phyloP scores from a whole-genome alignment of 2,113 vertebrate species.

The Leptobrachium leishanense region DNA sequence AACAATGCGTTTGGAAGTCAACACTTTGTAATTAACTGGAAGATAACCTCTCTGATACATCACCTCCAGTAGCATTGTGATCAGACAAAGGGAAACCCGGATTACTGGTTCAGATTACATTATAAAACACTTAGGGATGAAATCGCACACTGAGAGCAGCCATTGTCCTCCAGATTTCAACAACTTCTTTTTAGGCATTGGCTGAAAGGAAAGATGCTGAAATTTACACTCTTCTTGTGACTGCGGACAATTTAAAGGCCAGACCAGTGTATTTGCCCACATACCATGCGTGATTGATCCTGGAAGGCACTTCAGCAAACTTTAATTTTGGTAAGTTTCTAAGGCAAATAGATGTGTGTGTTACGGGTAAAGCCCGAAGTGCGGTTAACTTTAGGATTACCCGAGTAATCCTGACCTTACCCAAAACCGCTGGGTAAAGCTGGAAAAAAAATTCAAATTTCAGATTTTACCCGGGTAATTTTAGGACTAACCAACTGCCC shows the following conservation, averaged over 20 bases:
- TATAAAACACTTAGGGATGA: slow-evolving; percentile 45
- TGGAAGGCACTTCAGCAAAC: not conserved
- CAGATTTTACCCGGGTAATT: too few relatives aligned
- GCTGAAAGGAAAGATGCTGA: slow-evolving; percentile 35
- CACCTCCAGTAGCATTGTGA: slow-evolving; percentile 35
- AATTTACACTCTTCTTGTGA: slow-evolving; percentile 30
- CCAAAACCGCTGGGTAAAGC: too few relatives aligned
- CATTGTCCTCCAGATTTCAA: slow-evolving; percentile 39
- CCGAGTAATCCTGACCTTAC: too few relatives aligned
- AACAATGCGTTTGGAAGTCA: slow-evolving; percentile 35
- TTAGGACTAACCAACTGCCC: too few relatives aligned
- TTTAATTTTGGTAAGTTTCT: slow-evolving; percentile 1
- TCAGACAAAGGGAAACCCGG: slow-evolving; percentile 32
- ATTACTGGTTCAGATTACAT: slow-evolving; percentile 41
- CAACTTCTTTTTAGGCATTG: slow-evolving; percentile 23
- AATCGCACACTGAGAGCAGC: slow-evolving; percentile 29
- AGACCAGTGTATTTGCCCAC: not conserved
- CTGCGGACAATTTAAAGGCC: not conserved
- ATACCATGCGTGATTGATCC: not conserved
- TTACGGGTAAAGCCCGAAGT: too few relatives aligned
- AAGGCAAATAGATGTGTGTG: not conserved
- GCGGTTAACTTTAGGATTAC: too few relatives aligned
- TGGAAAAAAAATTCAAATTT: too few relatives aligned
- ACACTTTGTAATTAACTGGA: slow-evolving; percentile 45
- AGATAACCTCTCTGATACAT: slow-evolving; percentile 11